Base-by-base conservation (phyloP, 2,113 vertebrate species). In the Poeciliopsis turrubarensis region DNA sequence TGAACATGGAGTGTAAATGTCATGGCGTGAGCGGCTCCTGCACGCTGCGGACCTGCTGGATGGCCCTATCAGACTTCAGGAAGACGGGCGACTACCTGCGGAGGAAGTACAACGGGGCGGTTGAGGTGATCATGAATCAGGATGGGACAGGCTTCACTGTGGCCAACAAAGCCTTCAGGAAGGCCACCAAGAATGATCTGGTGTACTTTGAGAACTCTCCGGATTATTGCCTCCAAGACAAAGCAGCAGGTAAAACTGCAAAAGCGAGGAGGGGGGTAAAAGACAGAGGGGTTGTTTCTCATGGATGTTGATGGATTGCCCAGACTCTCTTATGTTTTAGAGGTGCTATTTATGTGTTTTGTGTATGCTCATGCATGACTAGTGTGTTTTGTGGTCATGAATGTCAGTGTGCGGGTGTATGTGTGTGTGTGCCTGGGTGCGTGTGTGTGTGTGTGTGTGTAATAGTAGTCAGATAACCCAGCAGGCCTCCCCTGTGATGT, bases 141-240 rank as follows among this genome's bases (percentile, higher is more conserved):
- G 97, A 99, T 0, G 97, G 97, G 26, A 97, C 96, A 1, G 96
- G 97, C 80, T 99, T 99, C 85, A 95, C 96, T 0, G 96, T 97
- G 70, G 96, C 97, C 72, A 97, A 98, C 91, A 97, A 97, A 91
- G 97, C 97, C 89, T 98, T 98, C 85, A 95, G 96, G 85, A 97
- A 96, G 85, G 95, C 96, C 91, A 99, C 97, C 1, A 97, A 98
- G 88, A 97, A 96, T 2, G 97, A 99, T 87, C 95, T 99, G 84
- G 98, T 99, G 81, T 99, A 99, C 92, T 99, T 99, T 67, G 98
- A 99, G 92, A 98, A 97, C 93, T 99, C 98, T 1, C 98, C 98
- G 0, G 97, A 99, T 90, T 99, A 99, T 86, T 99, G 98, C 31
- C 90, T 99, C 82, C 94, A 97, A 94, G 97, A 99, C 94, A 98